Conservation (phyloP, 2,113 vertebrate species). For the Mungos mungo region DNA sequence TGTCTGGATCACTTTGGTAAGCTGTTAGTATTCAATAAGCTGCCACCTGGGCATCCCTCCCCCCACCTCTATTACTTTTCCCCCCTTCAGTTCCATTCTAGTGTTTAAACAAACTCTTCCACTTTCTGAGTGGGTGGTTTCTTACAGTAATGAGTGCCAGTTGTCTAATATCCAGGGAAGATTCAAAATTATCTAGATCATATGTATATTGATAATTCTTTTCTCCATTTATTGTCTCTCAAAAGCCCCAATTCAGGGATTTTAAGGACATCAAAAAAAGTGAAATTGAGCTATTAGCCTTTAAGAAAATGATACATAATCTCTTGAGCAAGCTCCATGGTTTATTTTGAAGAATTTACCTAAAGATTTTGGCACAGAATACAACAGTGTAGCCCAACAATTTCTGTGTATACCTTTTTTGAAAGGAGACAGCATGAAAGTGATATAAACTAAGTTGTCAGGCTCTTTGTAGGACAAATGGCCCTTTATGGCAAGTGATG, state of each 20-base stretch:
- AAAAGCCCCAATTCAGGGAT: neutral
- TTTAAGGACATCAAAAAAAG: neutral
- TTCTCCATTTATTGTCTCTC: neutral
- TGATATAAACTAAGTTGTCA: neutral
- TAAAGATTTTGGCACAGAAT: neutral
- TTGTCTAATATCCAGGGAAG: neutral
- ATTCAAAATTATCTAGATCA: constrained; percentile 10
- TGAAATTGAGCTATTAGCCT: neutral
- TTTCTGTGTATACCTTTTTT: neutral
- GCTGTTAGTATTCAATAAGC: neutral
- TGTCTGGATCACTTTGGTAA: neutral
- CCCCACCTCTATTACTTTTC: neutral
- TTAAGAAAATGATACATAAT: neutral
- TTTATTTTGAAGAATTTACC: neutral
- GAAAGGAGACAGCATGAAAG: neutral
- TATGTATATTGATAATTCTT: neutral
- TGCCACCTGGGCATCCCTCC: neutral
- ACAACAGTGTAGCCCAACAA: neutral
- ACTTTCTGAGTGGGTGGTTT: neutral
- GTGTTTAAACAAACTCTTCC: constrained; percentile 6
- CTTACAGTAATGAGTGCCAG: neutral
- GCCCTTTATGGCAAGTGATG: neutral
- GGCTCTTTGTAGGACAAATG: neutral
- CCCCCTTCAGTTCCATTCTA: neutral
- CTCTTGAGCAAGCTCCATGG: neutral